These are phyloP conservation scores for Parnassius mnemosyne DNA, from an alignment of 2,888 invertebrate species.

Conservation along the genomic window DNA sequence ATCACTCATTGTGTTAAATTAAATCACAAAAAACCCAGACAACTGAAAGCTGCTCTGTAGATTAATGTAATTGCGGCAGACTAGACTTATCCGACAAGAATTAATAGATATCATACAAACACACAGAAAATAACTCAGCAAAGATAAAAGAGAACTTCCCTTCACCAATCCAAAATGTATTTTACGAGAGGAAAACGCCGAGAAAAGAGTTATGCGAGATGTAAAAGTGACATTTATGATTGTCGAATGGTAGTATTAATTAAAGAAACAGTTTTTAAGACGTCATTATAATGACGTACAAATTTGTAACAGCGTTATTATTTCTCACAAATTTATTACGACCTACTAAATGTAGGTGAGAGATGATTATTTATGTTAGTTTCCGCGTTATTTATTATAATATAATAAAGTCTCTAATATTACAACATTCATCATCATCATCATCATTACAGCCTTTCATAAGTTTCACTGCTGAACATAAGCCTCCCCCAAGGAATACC, in stretches of 20 bases:
- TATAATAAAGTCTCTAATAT: conserved; percentile 8
- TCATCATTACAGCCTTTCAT: too few species aligned
- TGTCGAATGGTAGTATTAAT: conserved; percentile 63
- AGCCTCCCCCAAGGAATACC: too few species aligned
- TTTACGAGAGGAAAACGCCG: conserved; percentile 47
- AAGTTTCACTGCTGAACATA: too few species aligned
- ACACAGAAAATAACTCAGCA: conserved; percentile 34
- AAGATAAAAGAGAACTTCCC: conserved; percentile 38
- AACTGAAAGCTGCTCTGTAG: not conserved
- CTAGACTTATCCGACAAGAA: conserved; percentile 30
- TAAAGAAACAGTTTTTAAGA: conserved; percentile 60
- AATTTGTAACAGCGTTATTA: conserved; percentile 55
- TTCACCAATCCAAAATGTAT: conserved; percentile 41
- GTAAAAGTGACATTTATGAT: conserved; percentile 69
- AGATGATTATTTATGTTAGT: conserved; percentile 15
- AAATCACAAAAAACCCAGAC: conserved; percentile 8
- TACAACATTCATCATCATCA: too few species aligned
- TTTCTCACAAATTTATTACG: conserved; percentile 50
- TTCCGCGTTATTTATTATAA: conserved; percentile 14
- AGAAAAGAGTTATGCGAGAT: conserved; percentile 60
- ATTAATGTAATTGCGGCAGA: conserved; percentile 28
- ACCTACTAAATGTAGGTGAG: conserved; percentile 18
- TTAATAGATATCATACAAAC: conserved; percentile 33
- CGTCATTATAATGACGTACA: conserved; percentile 50
- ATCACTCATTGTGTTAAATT: conserved; percentile 7